Conservation (phyloP, 1,140 invertebrate species). For the Platorchestia sp. region DNA sequence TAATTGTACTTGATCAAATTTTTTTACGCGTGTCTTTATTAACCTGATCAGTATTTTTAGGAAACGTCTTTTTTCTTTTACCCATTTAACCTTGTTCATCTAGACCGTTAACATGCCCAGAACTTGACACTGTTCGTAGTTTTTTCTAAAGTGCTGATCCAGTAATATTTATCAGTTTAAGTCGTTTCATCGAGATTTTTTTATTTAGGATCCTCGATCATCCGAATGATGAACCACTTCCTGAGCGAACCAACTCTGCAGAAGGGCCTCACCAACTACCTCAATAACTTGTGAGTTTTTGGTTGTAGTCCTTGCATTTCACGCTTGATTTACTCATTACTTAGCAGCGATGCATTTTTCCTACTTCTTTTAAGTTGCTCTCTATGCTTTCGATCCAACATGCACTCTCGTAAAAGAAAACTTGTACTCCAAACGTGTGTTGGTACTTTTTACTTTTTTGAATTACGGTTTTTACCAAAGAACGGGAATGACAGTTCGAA, state of each 20-base stretch:
- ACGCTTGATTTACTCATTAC: neutral
- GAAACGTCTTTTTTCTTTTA: neutral
- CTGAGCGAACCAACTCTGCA: constrained; percentile 87
- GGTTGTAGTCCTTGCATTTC: neutral
- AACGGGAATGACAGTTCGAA: neutral
- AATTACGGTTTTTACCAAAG: neutral
- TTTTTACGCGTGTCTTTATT: neutral
- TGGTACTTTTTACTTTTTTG: neutral
- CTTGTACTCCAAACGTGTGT: neutral
- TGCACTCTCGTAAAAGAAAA: neutral
- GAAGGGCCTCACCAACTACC: constrained; percentile 83
- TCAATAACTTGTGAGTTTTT: constrained; percentile 72
- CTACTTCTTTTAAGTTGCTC: neutral
- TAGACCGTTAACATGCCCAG: neutral
- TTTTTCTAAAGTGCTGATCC: neutral
- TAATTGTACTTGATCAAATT: too few relatives aligned
- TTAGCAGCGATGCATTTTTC: neutral
- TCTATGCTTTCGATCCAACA: neutral
- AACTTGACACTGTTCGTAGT: neutral
- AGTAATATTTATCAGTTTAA: neutral
- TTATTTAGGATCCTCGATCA: constrained; percentile 84
- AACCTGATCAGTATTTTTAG: neutral
- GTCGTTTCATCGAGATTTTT: neutral
- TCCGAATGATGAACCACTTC: constrained; percentile 95
- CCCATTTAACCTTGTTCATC: neutral